These are phyloP conservation scores for Carposina sasakii DNA, from an alignment of 1,140 invertebrate species.

Conservation along the genomic window DNA sequence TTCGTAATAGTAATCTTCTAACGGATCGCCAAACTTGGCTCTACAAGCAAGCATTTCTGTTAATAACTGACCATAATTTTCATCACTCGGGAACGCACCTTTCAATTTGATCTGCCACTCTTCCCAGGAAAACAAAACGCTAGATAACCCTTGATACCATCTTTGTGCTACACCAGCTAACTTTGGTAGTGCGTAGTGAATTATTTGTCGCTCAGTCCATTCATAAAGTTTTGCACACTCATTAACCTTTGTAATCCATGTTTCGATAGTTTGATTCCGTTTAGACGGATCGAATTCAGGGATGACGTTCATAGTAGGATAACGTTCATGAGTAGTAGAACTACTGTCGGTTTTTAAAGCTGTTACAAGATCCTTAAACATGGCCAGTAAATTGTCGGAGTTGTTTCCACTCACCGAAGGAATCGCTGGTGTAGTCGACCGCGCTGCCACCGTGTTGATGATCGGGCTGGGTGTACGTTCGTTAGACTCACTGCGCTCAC, in stretches of 20 bases:
- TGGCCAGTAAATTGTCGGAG: no score
- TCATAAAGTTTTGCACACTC: neutral
- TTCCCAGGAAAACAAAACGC: neutral
- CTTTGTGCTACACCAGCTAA: neutral
- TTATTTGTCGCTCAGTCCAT: neutral
- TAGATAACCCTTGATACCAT: neutral
- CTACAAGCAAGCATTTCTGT: neutral
- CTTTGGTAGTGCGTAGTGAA: neutral
- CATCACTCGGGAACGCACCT: neutral
- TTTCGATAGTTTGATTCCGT: neutral
- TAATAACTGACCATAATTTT: neutral
- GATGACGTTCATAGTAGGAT: neutral
- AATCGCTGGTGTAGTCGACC: no score
- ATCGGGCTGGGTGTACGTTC: no score
- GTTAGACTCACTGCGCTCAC: no score
- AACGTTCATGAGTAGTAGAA: no score
- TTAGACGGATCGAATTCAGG: neutral
- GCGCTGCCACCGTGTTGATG: no score
- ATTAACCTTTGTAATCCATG: neutral
- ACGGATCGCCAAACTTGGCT: neutral
- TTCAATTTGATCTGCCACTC: neutral
- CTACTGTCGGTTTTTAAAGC: no score
- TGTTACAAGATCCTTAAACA: no score
- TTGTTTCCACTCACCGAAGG: no score
- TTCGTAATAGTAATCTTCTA: neutral